phyloP scores from a whole-genome alignment of 2,113 vertebrate genomes.

The Ginglymostoma cirratum region DNA sequence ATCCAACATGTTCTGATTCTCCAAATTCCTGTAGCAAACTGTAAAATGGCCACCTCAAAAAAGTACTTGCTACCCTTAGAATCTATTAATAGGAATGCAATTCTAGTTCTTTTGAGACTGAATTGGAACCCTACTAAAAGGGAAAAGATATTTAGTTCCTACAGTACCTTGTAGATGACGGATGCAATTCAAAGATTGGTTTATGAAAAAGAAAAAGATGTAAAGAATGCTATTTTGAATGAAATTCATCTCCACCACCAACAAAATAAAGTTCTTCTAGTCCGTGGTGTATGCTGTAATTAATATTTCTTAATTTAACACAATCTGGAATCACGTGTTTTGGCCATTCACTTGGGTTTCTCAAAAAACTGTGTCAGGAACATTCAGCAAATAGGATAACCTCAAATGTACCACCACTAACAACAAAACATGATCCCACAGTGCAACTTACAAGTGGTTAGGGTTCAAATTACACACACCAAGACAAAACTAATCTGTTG shows the following conservation, averaged over 20 bases:
- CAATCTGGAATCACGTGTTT: background rate
- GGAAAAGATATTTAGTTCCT: background rate
- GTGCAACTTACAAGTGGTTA: background rate
- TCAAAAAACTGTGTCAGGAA: background rate
- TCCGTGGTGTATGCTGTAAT: background rate
- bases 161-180: background rate
- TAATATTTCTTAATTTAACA: background rate
- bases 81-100: background rate
- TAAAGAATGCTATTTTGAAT: background rate
- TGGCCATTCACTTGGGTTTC: background rate
- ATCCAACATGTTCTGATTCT: background rate
- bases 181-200: background rate
- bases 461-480: background rate
- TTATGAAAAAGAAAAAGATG: background rate
- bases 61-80: background rate
- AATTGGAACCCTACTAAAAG: background rate
- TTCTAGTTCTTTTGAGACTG: background rate
- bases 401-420: background rate
- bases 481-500: background rate
- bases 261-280: background rate
- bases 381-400: background rate
- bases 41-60: background rate
- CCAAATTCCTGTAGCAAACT: background rate
- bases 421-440: background rate
- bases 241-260: background rate